These are phyloP conservation scores for Propithecus deckenii DNA, from an alignment of 2,797 vertebrate genomes.

Conservation along the genomic window DNA sequence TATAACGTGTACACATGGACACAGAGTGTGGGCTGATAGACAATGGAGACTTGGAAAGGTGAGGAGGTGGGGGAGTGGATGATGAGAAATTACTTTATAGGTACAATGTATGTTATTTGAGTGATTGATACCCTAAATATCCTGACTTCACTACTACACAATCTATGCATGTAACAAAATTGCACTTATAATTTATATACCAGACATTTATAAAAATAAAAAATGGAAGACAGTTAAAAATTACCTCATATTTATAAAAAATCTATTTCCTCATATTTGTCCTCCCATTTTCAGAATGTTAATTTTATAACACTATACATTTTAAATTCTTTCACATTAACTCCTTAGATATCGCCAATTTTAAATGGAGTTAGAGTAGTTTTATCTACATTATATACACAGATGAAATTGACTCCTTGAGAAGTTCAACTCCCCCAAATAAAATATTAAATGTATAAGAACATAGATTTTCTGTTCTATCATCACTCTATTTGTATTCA, in stretches of 20 bases:
- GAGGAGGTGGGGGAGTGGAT: too few relatives aligned
- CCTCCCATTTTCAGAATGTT: neutral
- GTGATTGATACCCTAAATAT: neutral
- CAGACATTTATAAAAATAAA: neutral
- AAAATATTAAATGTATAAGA: neutral
- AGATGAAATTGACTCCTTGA: neutral
- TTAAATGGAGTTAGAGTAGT: neutral
- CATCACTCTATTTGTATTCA: neutral
- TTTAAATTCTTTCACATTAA: neutral
- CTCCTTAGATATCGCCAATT: neutral
- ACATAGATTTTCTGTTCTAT: neutral
- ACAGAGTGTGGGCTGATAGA: neutral
- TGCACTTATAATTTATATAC: neutral
- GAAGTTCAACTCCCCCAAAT: neutral
- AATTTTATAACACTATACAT: neutral
- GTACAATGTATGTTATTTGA: neutral
- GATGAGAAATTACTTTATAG: neutral
- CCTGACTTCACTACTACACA: neutral
- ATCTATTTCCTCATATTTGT: neutral
- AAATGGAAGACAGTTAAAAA: neutral
- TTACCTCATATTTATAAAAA: neutral
- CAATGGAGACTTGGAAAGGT: neutral
- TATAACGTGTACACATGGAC: neutral
- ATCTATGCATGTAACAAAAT: neutral
- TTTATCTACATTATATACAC: neutral